phyloP scores from a whole-genome alignment of 2,888 invertebrate species.

The Protodeltote pygarga region DNA sequence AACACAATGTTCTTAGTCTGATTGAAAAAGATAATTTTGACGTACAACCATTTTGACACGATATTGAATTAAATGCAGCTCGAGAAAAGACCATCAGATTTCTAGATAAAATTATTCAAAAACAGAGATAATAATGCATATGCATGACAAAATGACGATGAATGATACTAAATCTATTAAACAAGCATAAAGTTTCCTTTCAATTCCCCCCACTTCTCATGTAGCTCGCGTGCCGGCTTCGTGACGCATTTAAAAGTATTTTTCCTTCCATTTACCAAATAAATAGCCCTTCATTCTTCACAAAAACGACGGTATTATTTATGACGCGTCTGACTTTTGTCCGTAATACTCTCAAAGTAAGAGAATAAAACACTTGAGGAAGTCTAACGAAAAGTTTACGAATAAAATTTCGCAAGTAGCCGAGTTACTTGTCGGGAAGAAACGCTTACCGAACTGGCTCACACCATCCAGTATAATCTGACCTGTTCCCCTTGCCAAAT shows the following conservation, averaged over 20 bases:
- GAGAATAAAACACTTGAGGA: conserved; percentile 46
- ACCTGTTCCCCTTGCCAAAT: conserved; percentile 23
- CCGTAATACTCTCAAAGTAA: conserved; percentile 32
- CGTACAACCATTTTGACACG: too few relatives aligned
- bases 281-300: conserved; percentile 5
- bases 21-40: too few relatives aligned
- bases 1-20: too few relatives aligned
- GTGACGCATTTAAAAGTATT: too few relatives aligned
- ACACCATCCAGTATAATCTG: conserved; percentile 27
- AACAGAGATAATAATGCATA: too few relatives aligned
- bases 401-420: conserved; percentile 48
- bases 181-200: too few relatives aligned
- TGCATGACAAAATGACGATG: too few relatives aligned
- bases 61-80: too few relatives aligned
- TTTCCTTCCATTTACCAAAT: conserved; percentile 6
- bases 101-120: too few relatives aligned
- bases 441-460: conserved; percentile 27
- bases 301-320: conserved; percentile 33
- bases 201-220: background rate
- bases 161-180: too few relatives aligned
- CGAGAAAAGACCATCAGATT: too few relatives aligned
- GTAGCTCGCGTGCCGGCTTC: conserved; percentile 1
- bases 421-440: conserved; percentile 40
- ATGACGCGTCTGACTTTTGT: conserved; percentile 29
- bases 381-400: conserved; percentile 45